Percentiles rank a stretch among this genome's conserved stretches.
These are phyloP conservation scores for Macrosteles quadrilineatus DNA, from an alignment of 1,140 invertebrate species.

Conservation along the genomic window DNA sequence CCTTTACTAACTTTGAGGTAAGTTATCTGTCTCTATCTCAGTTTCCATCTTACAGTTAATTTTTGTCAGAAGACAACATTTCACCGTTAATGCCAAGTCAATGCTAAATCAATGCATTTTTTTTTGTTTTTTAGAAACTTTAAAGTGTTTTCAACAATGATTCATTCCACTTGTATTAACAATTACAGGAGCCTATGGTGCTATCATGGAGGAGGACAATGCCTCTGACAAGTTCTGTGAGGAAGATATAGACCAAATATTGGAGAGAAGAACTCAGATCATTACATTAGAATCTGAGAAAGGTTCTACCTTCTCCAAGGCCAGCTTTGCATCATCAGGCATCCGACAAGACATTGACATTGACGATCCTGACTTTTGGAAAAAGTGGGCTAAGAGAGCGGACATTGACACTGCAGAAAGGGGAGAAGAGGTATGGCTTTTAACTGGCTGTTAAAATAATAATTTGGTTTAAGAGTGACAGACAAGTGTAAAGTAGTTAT, in stretches of 20 bases:
- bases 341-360: constrained; percentile 97
- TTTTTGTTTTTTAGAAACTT: too few species aligned
- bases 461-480: too few species aligned
- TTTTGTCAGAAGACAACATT: too few species aligned
- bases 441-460: constrained; percentile 50
- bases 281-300: constrained; percentile 98
- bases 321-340: constrained; percentile 92
- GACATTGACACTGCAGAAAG: constrained; percentile 95
- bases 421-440: constrained; percentile 59
- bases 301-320: constrained; percentile 99
- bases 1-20: too few species aligned
- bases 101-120: too few species aligned
- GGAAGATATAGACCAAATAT: constrained; percentile 99
- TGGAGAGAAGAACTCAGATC: constrained; percentile 91
- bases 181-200: constrained; percentile 78
- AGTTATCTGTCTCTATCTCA: too few species aligned
- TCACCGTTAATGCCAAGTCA: too few species aligned
- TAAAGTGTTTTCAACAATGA: too few species aligned
- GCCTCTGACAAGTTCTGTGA: constrained; percentile 99
- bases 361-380: constrained; percentile 99
- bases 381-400: constrained; percentile 99
- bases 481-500: too few species aligned
- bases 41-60: too few species aligned
- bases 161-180: too few species aligned
- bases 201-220: constrained; percentile 99